Conservation (phyloP, 2,888 invertebrate genomes). For the Catotricha subobsoleta region DNA sequence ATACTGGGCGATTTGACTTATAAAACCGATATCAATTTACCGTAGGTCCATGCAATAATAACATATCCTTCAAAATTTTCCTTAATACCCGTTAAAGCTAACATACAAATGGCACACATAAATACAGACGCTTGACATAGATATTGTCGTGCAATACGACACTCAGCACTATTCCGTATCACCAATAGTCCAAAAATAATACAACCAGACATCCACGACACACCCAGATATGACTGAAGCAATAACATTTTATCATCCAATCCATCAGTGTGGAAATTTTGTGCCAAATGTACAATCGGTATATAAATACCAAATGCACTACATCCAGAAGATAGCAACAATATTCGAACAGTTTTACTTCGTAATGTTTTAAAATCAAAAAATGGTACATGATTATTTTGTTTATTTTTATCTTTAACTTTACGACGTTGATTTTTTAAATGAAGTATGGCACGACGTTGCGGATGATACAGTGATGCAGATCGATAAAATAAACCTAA, state of each 20-base stretch:
- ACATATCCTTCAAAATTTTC: slow-evolving; percentile 61
- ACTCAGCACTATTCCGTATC: slow-evolving; percentile 67
- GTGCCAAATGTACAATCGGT: slow-evolving; percentile 66
- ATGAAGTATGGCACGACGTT: slow-evolving; percentile 69
- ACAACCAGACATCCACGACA: slow-evolving; percentile 70
- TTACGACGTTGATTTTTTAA: slow-evolving; percentile 75
- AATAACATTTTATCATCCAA: slow-evolving; percentile 42
- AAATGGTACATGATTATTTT: slow-evolving; percentile 64
- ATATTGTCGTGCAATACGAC: slow-evolving; percentile 70
- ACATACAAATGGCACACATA: slow-evolving; percentile 56
- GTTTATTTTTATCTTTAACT: slow-evolving; percentile 59
- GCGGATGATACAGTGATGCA: slow-evolving; percentile 74
- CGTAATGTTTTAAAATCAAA: slow-evolving; percentile 71
- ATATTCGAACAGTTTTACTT: slow-evolving; percentile 67
- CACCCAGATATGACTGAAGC: slow-evolving; percentile 57
- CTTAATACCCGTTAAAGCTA: slow-evolving; percentile 58
- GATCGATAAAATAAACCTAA: slow-evolving; percentile 76
- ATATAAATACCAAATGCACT: slow-evolving; percentile 70
- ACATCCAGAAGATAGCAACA: slow-evolving; percentile 55
- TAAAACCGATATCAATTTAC: slow-evolving; percentile 28
- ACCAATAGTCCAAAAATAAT: slow-evolving; percentile 64
- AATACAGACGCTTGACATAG: slow-evolving; percentile 65
- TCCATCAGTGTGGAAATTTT: slow-evolving; percentile 62
- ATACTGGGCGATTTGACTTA: background rate
- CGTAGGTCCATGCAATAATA: slow-evolving; percentile 66